phyloP scores from a whole-genome alignment of 92 coral and sea anemone species.

The Porites lobata region DNA sequence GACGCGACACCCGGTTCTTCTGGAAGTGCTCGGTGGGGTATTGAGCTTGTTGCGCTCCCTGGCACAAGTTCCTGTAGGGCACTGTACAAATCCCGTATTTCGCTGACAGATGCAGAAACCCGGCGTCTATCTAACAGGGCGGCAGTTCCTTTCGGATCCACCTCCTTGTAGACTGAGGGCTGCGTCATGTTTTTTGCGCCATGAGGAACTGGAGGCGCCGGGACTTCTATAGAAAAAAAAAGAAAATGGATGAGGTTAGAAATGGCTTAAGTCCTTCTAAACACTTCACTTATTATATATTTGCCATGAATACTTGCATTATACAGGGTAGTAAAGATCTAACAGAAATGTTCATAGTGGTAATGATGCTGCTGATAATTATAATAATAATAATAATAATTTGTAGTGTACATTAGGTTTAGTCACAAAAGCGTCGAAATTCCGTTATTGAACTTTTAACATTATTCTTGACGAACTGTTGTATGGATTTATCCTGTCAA shows the following conservation, averaged over 20 bases:
- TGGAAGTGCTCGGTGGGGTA: constrained; percentile 7
- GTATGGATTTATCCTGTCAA: too few species aligned
- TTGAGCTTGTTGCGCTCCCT: constrained; percentile 26
- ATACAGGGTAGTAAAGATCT: too few species aligned
- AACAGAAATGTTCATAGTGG: too few species aligned
- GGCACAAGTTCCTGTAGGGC: constrained; percentile 92
- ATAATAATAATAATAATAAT: too few species aligned
- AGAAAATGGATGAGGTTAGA: neutral
- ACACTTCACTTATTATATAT: neutral
- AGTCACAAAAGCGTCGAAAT: too few species aligned
- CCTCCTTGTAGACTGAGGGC: constrained; percentile 22
- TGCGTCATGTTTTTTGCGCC: constrained; percentile 35
- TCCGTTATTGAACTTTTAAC: too few species aligned
- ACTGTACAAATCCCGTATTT: constrained; percentile 76
- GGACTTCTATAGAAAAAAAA: constrained; percentile 12
- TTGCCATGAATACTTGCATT: neutral
- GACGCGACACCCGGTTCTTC: constrained; percentile 21
- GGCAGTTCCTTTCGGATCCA: constrained; percentile 32
- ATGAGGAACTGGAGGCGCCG: constrained; percentile 38
- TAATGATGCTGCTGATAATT: too few species aligned
- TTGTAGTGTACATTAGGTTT: too few species aligned
- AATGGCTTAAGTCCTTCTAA: neutral
- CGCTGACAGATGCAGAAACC: constrained; percentile 82
- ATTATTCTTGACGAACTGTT: too few species aligned
- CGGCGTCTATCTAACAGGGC: constrained; percentile 63